Conservation (phyloP, 2,888 invertebrate genomes). For the Dichetophora obliterata region DNA sequence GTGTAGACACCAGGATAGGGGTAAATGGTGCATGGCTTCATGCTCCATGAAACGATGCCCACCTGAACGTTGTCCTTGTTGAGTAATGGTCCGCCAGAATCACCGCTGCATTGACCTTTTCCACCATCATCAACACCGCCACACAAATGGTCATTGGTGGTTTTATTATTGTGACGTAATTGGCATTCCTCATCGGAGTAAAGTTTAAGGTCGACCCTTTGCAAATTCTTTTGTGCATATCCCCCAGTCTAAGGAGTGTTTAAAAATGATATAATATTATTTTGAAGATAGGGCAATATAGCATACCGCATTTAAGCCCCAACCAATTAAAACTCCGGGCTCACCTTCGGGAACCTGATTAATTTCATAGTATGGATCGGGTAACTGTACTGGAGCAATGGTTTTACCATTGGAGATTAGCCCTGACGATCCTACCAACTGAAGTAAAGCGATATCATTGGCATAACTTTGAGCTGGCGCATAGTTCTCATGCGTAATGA, state of each 20-base stretch:
- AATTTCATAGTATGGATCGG: constrained; percentile 53
- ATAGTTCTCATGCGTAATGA: constrained; percentile 66
- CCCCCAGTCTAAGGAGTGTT: constrained; percentile 67
- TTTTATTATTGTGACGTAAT: constrained; percentile 55
- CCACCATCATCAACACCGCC: constrained; percentile 63
- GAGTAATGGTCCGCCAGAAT: constrained; percentile 66
- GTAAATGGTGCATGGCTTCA: constrained; percentile 68
- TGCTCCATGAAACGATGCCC: constrained; percentile 71
- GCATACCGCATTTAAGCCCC: constrained; percentile 63
- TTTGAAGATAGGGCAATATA: too few species aligned
- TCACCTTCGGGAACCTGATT: constrained; percentile 55
- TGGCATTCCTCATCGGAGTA: constrained; percentile 67
- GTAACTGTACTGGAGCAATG: constrained; percentile 59
- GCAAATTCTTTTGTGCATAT: constrained; percentile 58
- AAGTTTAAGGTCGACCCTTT: constrained; percentile 65
- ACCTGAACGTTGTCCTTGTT: constrained; percentile 56
- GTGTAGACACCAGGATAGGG: constrained; percentile 70
- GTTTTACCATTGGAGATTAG: constrained; percentile 56
- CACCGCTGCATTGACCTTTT: constrained; percentile 66
- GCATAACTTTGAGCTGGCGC: constrained; percentile 55
- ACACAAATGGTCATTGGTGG: constrained; percentile 66
- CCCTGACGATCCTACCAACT: constrained; percentile 54
- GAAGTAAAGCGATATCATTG: constrained; percentile 69
- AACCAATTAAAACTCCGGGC: constrained; percentile 59
- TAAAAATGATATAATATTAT: neutral